Evolutionary conservation across 2,888 invertebrate species (phyloP), one percentile per base, ranked within the genome.

Genomic region (Falcaria lacertinaria): DNA sequence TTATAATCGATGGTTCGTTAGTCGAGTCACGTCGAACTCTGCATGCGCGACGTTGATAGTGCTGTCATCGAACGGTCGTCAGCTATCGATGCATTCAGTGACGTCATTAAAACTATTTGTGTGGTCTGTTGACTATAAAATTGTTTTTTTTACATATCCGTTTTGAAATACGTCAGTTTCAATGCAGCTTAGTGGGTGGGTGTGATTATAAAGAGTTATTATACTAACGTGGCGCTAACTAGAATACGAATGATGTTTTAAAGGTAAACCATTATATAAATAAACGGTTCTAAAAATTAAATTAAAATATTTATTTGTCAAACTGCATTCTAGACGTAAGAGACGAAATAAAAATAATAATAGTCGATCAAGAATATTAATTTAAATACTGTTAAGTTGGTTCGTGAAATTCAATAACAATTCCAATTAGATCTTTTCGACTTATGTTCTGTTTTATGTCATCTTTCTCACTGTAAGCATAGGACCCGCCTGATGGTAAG

Each of bases 31-130:
- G 69, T 66, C 57, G 57, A 60, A 70, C 50, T 71, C 55, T 48
- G 60, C 62, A 69, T 68, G 52, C 57, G 17, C 45, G 37, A 43
- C 39, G 5, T 17, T 46, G 43, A 40, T 54, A 49, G 58, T 63
- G 60, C 53, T 61, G 64, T 62, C 62, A 62, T 53, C 55, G 28
- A 28, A 28, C 11, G 28, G 11, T 11, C 11, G 47, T 33, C 16
- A 32, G 25, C 22, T 33, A 62, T 52, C 49, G 53, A 48, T 57
- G 61, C 56, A 58, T 39, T 37, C 41, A 42, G n/a, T 77, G 75
- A 74, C 75, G 72, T 73, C 71, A 74, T 19, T 2, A 25, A 28
- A 25, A 5, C 59, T 52, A 42, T 59, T 52, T 70, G 68, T 74
- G 71, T 71, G 76, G 74, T 71, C 70, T 43, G 8, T 15, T 15